Conservation (phyloP, 2,888 invertebrate species). For the Macrophya annulata region DNA sequence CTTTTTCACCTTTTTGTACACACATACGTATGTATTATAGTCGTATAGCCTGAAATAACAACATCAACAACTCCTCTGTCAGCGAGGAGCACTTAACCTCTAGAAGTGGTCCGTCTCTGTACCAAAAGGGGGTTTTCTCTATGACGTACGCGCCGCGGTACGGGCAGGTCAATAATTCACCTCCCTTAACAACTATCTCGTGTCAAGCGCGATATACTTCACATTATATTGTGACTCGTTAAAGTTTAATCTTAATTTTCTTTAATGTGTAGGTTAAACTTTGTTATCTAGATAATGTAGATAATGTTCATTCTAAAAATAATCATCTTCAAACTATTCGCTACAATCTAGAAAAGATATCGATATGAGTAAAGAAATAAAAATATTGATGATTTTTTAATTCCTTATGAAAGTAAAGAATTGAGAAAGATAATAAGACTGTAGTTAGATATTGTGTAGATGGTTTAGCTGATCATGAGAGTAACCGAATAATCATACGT, state of each 20-base stretch:
- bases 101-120: slow-evolving; percentile 18
- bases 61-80: background rate
- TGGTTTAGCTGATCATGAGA: background rate
- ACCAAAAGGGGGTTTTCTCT: background rate
- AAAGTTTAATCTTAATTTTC: background rate
- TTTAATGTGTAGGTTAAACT: background rate
- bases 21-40: background rate
- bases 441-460: background rate
- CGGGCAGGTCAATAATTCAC: slow-evolving; percentile 42
- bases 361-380: background rate
- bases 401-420: background rate
- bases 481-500: background rate
- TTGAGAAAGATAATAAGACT: background rate
- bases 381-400: background rate
- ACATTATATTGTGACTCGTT: background rate
- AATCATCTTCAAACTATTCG: background rate
- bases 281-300: background rate
- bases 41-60: background rate
- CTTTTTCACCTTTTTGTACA: background rate
- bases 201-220: background rate
- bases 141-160: slow-evolving; percentile 17
- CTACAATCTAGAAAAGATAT: background rate
- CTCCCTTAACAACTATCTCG: slow-evolving; percentile 15
- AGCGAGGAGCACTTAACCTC: slow-evolving; percentile 37
- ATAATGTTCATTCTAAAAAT: background rate